Conservation (phyloP, 2,888 invertebrate species). For the Asteroscopus sphinx region DNA sequence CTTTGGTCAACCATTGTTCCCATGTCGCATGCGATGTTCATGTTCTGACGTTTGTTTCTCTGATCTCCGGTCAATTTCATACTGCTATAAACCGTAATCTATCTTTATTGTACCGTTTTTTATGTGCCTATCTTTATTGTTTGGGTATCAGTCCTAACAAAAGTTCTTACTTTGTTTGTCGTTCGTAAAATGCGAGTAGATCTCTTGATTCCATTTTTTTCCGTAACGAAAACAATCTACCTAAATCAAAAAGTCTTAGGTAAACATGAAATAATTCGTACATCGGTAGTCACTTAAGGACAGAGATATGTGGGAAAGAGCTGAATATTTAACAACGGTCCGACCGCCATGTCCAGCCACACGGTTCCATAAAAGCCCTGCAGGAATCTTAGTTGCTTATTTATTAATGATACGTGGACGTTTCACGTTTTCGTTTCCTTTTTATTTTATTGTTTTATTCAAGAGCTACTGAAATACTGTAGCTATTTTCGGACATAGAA, state of each 20-base stretch:
- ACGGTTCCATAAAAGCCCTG: conserved; percentile 37
- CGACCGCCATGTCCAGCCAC: conserved; percentile 33
- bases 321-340: conserved; percentile 57
- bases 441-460: conserved; percentile 60
- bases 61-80: too few relatives aligned
- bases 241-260: conserved; percentile 41
- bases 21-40: too few relatives aligned
- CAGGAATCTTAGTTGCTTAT: conserved; percentile 54
- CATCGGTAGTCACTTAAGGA: conserved; percentile 51
- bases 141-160: too few relatives aligned
- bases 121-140: too few relatives aligned
- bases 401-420: conserved; percentile 56
- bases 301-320: conserved; percentile 51
- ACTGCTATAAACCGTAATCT: too few relatives aligned
- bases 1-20: too few relatives aligned
- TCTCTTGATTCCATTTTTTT: conserved; percentile 2
- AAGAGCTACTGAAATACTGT: conserved; percentile 39
- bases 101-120: too few relatives aligned
- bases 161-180: too few relatives aligned
- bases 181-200: too few relatives aligned
- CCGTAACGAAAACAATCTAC: conserved; percentile 19
- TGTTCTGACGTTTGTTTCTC: too few relatives aligned
- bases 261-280: conserved; percentile 40
- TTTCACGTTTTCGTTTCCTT: conserved; percentile 48
- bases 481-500: conserved; percentile 40